Conservation (phyloP, 2,797 vertebrate species). For the Alectoris magna region DNA sequence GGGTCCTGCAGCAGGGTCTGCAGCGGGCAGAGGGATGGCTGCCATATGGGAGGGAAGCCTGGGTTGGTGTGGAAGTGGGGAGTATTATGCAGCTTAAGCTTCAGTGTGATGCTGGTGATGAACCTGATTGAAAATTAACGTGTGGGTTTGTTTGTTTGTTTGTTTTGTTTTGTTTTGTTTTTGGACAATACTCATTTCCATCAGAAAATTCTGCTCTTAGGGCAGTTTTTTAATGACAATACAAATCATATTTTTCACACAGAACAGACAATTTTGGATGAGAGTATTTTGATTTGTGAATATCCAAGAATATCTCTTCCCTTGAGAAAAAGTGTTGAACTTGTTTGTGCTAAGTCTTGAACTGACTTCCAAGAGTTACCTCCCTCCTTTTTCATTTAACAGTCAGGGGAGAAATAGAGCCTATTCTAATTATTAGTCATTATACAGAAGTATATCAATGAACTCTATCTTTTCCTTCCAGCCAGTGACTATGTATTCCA, state of each 20-base stretch:
- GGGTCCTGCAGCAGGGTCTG: background rate
- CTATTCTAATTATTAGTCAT: background rate
- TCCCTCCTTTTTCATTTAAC: background rate
- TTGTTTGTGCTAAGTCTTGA: background rate
- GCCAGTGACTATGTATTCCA: background rate
- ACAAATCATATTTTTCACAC: background rate
- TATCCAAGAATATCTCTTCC: background rate
- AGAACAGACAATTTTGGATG: background rate
- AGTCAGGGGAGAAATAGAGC: background rate
- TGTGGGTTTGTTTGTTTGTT: background rate
- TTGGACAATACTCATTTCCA: background rate
- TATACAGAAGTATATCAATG: background rate
- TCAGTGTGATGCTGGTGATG: background rate
- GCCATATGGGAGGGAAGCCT: background rate
- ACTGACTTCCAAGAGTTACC: background rate
- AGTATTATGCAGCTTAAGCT: background rate
- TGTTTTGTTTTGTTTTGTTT: background rate
- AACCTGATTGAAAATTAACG: background rate
- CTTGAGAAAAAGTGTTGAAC: background rate
- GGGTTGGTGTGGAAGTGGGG: fast-evolving
- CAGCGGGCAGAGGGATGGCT: fast-evolving
- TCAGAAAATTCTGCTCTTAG: background rate
- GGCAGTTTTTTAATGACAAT: background rate
- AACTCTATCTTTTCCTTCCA: background rate
- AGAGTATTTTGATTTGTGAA: background rate